These are phyloP conservation scores for Pedionomus torquatus DNA, from an alignment of 2,113 vertebrate species.

Conservation along the genomic window DNA sequence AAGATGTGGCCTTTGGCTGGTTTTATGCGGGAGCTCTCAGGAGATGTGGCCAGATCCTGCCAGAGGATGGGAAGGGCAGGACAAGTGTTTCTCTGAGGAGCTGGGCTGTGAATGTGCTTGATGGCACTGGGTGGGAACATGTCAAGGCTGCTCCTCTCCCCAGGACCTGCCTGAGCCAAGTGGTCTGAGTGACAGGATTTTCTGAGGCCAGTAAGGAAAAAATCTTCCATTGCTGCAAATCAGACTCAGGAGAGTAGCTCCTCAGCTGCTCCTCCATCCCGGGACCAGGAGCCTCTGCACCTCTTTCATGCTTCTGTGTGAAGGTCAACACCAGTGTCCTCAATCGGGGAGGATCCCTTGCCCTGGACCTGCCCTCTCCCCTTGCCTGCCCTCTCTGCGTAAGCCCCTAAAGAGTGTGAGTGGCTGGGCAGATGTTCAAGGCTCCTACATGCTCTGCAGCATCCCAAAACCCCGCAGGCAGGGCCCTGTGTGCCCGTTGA, in stretches of 20 bases:
- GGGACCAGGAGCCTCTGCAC: background rate
- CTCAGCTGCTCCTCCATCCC: background rate
- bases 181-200: background rate
- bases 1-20: background rate
- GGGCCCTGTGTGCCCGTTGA: background rate
- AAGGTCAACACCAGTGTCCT: background rate
- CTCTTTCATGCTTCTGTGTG: background rate
- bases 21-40: background rate
- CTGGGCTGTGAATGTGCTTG: background rate
- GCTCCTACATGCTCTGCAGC: background rate
- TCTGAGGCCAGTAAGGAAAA: background rate
- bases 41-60: background rate
- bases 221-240: background rate
- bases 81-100: background rate
- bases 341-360: accelerated
- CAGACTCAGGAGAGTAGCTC: background rate
- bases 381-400: background rate
- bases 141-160: background rate
- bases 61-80: background rate
- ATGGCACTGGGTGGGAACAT: background rate
- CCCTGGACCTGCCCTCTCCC: background rate
- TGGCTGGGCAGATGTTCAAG: background rate
- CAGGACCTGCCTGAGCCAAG: background rate
- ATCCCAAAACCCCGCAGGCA: accelerated
- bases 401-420: accelerated